Base-by-base conservation (phyloP, 2,888 invertebrate genomes). In the Heteromurus nitidus region DNA sequence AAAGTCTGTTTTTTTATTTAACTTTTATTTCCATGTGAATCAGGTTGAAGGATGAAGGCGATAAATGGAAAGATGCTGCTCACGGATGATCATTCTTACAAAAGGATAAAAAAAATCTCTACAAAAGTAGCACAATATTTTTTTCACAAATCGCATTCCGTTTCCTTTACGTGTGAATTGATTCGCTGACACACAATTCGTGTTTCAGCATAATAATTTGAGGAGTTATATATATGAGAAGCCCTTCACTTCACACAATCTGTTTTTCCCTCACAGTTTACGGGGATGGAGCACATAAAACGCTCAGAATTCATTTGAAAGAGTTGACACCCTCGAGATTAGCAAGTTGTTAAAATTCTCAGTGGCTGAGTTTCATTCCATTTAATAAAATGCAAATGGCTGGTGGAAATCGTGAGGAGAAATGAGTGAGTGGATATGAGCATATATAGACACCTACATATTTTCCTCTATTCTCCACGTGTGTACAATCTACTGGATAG, bases 361-460 rank as follows among this genome's bases (percentile, higher is more conserved):
- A 55, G 30, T 44, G 44, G 50, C 50, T 44, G 44, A 44, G 44
- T 50, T 50, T 47, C 74, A 18, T 36, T 53, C 62, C 44, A 42
- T 70, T 64, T 74, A 74, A 74, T 74, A 74, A 74, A 64, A 74
- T 74, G 74, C 53, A 74, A 74, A 74, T 74, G 22, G 31, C 0
- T 47, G n/a, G 22, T 47, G 24, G 11, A 68, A 26, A 47, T 28
- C 20, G 50, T 53, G 20, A 53, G n/a, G 18, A 68, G 18, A 50
- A 68, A 42, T n/a, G 68, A 28, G 20, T 2, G 44, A 44, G 44
- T 44, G 44, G n/a, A 44, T n/a, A 44, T 13, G 44, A 44, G 44
- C 9, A 13, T 2, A 44, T 44, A 44, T 44, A 44, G n/a, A 13
- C 13, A 44, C 44, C 44, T 9, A 44, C 44, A 44, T 3, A 9